Evolutionary conservation across 2,888 invertebrate genomes (phyloP), one percentile per base, ranked within the genome.

Genomic region (Lycophotia porphyrea): DNA sequence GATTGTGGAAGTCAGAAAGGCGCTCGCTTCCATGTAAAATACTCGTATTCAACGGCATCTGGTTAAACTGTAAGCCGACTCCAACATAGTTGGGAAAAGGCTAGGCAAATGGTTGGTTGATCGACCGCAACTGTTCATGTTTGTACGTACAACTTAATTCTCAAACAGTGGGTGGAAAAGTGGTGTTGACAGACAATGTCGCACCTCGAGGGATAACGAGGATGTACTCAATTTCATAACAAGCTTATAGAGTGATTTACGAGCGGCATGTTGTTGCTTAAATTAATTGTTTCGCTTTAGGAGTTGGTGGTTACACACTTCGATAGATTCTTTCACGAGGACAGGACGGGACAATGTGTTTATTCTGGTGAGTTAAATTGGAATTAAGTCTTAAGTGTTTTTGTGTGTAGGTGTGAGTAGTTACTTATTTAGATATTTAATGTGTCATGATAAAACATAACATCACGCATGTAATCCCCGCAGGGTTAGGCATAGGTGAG

Each of bases 201-300:
- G 27, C 78, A 78, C 78, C 63, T 82, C 63, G 44, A 64, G 44
- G 74, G 81, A 58, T 80, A 84, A 77, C 65, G 68, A 81, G 84
- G 82, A 83, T 83, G 68, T 71, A 60, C 47, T 81, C 84, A 83
- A 83, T 83, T 84, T 83, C 77, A 83, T 84, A 83, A 84, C 77
- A 49, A 77, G 69, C 64, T 84, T 77, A 69, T 63, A 21, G 44
- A 81, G 73, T 73, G 84, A 84, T 77, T 81, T 84, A 81, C 31
- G 80, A 63, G 61, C 71, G 42, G 18, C 65, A 47, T 70, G 27
- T 47, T 79, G 79, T 70, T 39, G 49, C 44, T 64, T 69, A 49
- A 63, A 79, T 80, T 76, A 71, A 73, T 80, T 73, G 73, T 81
- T 74, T 71, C 61, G 65, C 36, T 74, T 52, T 67, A 67, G 49